These are phyloP conservation scores for Pogonus chalceus DNA, from an alignment of 1,140 invertebrate species.

Conservation along the genomic window DNA sequence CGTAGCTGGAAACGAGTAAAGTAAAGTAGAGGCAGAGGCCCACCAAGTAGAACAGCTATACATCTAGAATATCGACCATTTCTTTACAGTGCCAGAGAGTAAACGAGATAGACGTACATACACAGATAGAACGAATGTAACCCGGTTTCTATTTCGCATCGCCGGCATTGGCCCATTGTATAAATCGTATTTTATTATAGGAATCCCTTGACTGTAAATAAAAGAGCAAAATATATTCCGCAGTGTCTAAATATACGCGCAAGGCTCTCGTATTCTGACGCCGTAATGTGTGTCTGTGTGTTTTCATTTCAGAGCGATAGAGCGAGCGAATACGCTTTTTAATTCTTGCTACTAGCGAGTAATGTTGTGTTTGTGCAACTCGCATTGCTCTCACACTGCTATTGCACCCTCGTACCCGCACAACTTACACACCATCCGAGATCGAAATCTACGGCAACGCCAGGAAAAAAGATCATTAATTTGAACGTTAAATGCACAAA, in stretches of 20 bases:
- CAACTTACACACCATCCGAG: too few relatives aligned
- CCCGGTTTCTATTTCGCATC: conserved; percentile 4
- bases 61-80: neutral
- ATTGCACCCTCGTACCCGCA: too few relatives aligned
- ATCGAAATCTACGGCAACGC: neutral
- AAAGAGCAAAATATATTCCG: neutral
- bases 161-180: neutral
- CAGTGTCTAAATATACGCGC: too few relatives aligned
- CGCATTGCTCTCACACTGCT: too few relatives aligned
- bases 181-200: conserved; percentile 6
- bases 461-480: conserved; percentile 5
- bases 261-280: too few relatives aligned
- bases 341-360: too few relatives aligned
- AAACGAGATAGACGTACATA: too few relatives aligned
- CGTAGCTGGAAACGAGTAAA: neutral
- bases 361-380: too few relatives aligned
- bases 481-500: conserved; percentile 5
- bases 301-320: too few relatives aligned
- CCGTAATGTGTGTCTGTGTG: too few relatives aligned
- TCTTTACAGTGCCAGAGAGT: neutral
- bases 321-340: too few relatives aligned
- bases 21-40: neutral
- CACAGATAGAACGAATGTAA: neutral
- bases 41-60: neutral
- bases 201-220: neutral